Base-by-base conservation (phyloP, 2,113 vertebrate species). In the Callithrix jacchus region DNA sequence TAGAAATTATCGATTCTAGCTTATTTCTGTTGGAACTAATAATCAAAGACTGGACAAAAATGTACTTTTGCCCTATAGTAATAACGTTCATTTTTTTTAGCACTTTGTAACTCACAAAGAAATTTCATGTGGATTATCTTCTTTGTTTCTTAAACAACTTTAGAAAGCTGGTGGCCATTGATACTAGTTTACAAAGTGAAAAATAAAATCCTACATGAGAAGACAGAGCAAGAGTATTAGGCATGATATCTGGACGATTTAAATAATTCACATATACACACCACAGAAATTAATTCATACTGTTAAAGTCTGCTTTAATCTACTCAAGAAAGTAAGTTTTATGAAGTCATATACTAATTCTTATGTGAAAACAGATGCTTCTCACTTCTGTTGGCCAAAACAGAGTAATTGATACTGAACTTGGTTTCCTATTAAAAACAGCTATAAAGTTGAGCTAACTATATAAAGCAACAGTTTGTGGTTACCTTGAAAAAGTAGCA, bases 71-170 rank as follows among this genome's bases (percentile, higher is more conserved):
- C 6, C 42, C 25, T 61, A 5, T 80, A 93, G 64, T 74, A 66
- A 25, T 30, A 32, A 2, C 30, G 74, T 94, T 86, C 35, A 76
- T 71, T 92, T 93, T 93, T 93, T 52, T 56, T 71, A 90, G 25
- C 4, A 92, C 35, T 87, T 93, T 35, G 64, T 71, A 45, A 6
- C 11, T 86, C 76, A 80, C 27, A 93, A 74, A 91, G 30, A 91
- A 92, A 4, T 82, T 89, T 85, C 23, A 54, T 10, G 20, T 52
- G 35, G 9, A 80, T 64, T 37, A 81, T 71, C 74, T 90, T 37
- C 54, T 81, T 92, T 88, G 54, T 64, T 95, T 93, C 68, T 88
- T 94, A 94, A 91, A 87, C 5, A 85, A 23, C 23, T 87, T 70
- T 83, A 84, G 45, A 93, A 91, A 86, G 21, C 90, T 89, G 54